phyloP scores from a whole-genome alignment of 2,888 invertebrate species.

The Gisinianus flammeolus region DNA sequence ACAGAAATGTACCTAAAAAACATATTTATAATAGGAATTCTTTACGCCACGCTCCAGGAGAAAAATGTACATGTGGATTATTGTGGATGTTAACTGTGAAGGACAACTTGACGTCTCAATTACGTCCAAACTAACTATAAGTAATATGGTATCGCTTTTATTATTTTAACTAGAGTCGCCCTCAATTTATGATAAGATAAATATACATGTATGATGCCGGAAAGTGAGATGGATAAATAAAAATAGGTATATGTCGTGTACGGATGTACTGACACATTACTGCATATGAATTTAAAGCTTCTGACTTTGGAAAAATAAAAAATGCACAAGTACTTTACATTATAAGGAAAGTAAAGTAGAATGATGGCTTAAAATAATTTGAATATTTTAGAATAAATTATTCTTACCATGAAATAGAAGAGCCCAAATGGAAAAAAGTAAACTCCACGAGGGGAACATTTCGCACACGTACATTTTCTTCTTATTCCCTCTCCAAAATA shows the following conservation, averaged over 20 bases:
- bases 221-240: background rate
- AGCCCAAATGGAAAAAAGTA: slow-evolving; percentile 52
- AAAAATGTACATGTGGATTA: too few relatives aligned
- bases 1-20: too few relatives aligned
- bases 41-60: too few relatives aligned
- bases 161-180: background rate
- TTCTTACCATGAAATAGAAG: slow-evolving; percentile 56
- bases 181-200: background rate
- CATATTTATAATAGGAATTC: too few relatives aligned
- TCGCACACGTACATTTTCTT: slow-evolving; percentile 10
- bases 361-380: too few relatives aligned
- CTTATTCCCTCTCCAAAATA: slow-evolving; percentile 23
- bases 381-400: background rate
- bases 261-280: too few relatives aligned
- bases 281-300: too few relatives aligned
- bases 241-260: background rate
- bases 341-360: background rate
- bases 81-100: too few relatives aligned
- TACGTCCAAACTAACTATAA: background rate
- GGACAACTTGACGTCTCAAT: slow-evolving; percentile 15
- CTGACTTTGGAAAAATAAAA: too few relatives aligned
- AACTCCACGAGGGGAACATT: slow-evolving; percentile 53
- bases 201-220: background rate
- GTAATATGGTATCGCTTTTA: background rate
- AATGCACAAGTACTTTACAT: too few relatives aligned